Evolutionary conservation across 2,113 vertebrate genomes (phyloP).

Genomic region (Myocastor coypus): DNA sequence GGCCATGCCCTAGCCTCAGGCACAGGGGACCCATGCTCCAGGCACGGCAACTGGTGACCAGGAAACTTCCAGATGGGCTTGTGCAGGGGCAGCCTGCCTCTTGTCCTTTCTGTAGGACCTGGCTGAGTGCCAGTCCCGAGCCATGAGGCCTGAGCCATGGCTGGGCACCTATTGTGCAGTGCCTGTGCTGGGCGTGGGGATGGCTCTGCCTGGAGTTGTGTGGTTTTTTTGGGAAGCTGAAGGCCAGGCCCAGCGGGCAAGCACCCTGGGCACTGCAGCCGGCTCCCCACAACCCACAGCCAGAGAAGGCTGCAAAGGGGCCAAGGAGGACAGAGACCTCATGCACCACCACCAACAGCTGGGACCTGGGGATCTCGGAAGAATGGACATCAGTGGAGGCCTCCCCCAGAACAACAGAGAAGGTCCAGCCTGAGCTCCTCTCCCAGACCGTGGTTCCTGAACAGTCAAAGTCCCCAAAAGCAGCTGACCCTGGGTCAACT

Average conservation of each 20-base stretch:
- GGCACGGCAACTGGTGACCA: not conserved
- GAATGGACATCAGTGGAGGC: not conserved
- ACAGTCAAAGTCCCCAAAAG: not conserved
- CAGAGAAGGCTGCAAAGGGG: not conserved
- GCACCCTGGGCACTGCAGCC: fast-evolving
- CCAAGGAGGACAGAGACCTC: not conserved
- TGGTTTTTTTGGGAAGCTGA: not conserved
- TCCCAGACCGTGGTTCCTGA: too few relatives aligned
- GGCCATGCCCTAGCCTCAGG: not conserved
- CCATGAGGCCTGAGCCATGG: fast-evolving
- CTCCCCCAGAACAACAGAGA: fast-evolving
- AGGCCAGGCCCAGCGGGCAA: not conserved
- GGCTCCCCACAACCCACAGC: not conserved
- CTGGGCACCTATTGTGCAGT: not conserved
- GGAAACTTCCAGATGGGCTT: not conserved
- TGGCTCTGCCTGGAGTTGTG: not conserved
- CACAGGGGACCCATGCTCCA: not conserved
- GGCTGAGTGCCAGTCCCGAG: fast-evolving
- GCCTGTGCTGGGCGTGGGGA: not conserved
- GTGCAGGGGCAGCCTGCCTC: not conserved
- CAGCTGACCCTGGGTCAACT: not conserved
- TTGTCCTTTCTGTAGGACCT: fast-evolving
- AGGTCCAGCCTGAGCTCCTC: fast-evolving
- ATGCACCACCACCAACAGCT: fast-evolving
- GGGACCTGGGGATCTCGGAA: fast-evolving